These are phyloP conservation scores for Caloenas nicobarica DNA, from an alignment of 2,113 vertebrate genomes.

Conservation along the genomic window DNA sequence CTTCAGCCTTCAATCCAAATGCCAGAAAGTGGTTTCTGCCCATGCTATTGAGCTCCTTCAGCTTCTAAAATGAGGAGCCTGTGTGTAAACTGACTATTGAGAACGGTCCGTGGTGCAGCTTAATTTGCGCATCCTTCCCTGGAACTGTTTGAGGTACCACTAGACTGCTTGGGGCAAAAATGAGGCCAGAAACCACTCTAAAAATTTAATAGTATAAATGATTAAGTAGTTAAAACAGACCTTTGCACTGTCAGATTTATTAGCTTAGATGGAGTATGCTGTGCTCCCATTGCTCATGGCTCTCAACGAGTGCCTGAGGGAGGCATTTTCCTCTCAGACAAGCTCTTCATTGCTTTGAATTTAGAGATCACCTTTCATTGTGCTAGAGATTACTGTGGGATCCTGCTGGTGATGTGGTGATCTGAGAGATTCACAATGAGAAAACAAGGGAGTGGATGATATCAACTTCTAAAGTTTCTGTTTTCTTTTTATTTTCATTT, in stretches of 20 bases:
- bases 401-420: not conserved
- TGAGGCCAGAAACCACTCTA: not conserved
- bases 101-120: not conserved
- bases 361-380: not conserved
- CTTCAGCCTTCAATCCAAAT: not conserved
- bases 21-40: not conserved
- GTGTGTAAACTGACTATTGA: not conserved
- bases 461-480: rapidly evolving
- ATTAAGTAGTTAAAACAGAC: not conserved
- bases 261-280: not conserved
- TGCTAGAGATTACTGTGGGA: not conserved
- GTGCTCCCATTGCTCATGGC: not conserved
- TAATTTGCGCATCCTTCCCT: not conserved
- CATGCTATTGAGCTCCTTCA: not conserved
- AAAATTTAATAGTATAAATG: not conserved
- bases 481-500: not conserved
- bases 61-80: not conserved
- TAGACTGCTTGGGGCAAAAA: not conserved
- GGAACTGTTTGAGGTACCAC: not conserved
- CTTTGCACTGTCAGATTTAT: not conserved
- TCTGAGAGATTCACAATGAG: not conserved
- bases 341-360: not conserved
- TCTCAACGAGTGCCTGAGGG: not conserved
- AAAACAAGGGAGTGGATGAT: not conserved
- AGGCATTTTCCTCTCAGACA: not conserved